Evolutionary conservation across 2,113 vertebrate genomes (phyloP).

Genomic region (Lasiurus borealis): DNA sequence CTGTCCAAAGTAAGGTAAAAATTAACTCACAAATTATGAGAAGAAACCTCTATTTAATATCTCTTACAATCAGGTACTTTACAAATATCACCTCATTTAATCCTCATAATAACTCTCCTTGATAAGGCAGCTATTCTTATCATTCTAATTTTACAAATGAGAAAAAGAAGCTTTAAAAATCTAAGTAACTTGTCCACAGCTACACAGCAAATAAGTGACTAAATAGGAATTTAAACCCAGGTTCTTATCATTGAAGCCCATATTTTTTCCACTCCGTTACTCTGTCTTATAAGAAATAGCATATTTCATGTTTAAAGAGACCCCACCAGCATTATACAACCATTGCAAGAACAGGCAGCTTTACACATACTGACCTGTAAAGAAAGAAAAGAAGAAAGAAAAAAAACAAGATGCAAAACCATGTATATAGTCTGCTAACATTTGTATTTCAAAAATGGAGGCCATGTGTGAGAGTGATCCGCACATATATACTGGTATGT

Average conservation of each 20-base stretch:
- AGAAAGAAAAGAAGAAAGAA: neutral
- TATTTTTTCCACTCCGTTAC: neutral
- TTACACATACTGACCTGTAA: neutral
- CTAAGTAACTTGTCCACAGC: neutral
- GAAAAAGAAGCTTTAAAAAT: neutral
- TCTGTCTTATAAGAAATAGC: neutral
- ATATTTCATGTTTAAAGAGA: neutral
- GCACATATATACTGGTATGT: rapidly evolving
- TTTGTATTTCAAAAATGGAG: neutral
- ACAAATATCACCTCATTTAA: neutral
- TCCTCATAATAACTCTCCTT: neutral
- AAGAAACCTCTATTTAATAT: neutral
- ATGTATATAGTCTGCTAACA: neutral
- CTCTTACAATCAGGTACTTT: neutral
- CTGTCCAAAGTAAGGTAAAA: neutral
- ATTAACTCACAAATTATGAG: neutral
- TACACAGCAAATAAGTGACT: neutral
- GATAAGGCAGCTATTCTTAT: neutral
- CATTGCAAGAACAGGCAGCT: neutral
- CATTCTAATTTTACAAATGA: constrained; percentile 1
- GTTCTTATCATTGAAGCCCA: neutral
- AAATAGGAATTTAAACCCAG: neutral
- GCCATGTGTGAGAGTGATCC: neutral
- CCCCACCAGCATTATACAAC: neutral
- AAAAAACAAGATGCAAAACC: neutral